Percentiles rank a stretch among this genome's conserved stretches.
Evolutionary conservation across 2,113 vertebrate genomes (phyloP).

Genomic region (Stegostoma tigrinum): DNA sequence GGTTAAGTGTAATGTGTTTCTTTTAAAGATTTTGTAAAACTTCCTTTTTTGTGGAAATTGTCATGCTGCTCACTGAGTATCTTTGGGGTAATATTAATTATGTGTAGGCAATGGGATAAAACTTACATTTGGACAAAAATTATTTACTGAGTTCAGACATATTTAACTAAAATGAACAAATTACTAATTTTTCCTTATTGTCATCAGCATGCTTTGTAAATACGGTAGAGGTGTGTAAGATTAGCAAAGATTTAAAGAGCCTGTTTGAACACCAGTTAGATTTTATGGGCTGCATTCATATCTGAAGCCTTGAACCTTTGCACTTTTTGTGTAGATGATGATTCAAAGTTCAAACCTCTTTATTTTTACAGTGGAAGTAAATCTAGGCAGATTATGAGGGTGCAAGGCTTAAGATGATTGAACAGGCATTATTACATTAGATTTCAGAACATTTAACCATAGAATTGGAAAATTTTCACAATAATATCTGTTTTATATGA

Average conservation of each 20-base stretch:
- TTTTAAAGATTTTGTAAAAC: not conserved
- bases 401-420: not conserved
- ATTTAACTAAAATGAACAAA: not conserved
- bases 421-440: not conserved
- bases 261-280: not conserved
- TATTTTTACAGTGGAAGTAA: not conserved
- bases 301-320: not conserved
- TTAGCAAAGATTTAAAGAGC: not conserved
- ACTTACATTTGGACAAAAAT: not conserved
- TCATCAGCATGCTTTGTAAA: not conserved
- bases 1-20: not conserved
- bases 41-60: not conserved
- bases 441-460: not conserved
- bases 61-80: not conserved
- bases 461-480: not conserved
- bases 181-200: not conserved
- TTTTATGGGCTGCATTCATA: not conserved
- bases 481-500: not conserved
- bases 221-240: not conserved
- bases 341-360: not conserved
- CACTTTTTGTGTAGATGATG: not conserved
- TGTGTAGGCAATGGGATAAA: not conserved
- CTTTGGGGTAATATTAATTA: not conserved
- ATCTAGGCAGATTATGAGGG: not conserved
- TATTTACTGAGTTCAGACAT: not conserved